Evolutionary conservation across 1,140 invertebrate genomes (phyloP), one percentile per base, ranked within the genome.

Genomic region (Leptinotarsa undecemlineata): DNA sequence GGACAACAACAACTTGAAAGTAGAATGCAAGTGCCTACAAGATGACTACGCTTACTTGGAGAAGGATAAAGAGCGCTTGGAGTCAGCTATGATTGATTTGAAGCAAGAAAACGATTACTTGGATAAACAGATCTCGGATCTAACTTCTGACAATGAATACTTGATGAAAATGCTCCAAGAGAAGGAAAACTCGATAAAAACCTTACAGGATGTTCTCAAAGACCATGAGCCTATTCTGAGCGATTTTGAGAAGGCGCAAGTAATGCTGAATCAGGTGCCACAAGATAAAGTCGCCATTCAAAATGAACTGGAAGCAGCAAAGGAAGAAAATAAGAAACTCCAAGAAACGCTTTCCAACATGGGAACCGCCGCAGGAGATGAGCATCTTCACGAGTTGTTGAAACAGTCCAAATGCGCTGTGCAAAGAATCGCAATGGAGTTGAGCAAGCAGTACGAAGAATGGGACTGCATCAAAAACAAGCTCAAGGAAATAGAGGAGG

Each of bases 391-490:
- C n/a, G 48, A 72, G 51, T 78, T 82, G 78, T 57, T 82, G 19
- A 73, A 76, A 62, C 79, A 82, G 73, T 79, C 80, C 4, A 81
- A 78, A 60, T 71, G 57, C 14, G 80, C 81, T 0, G 71, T 81
- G 14, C 72, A 80, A 71, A 69, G 76, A 66, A 76, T 82, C 17
- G 63, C 75, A 68, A 20, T 66, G 4, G 77, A 76, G 74, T 33
- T 78, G 19, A 66, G 75, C 47, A 72, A 74, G 23, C 79, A 80
- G 66, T 78, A 78, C 51, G 63, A 66, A n/a, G 74, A 74, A 60
- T 79, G 78, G 77, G 76, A 78, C 26, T 15, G n/a, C 19, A 42
- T 71, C 23, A 57, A 60, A 42, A 61, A 71, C 48, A 57, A 71
- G 21, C 15, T 71, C 11, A 57, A 71, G n/a, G 20, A 64, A 64